These are phyloP conservation scores for Lateolabrax maculatus DNA, from an alignment of 2,797 vertebrate species.

Conservation along the genomic window DNA sequence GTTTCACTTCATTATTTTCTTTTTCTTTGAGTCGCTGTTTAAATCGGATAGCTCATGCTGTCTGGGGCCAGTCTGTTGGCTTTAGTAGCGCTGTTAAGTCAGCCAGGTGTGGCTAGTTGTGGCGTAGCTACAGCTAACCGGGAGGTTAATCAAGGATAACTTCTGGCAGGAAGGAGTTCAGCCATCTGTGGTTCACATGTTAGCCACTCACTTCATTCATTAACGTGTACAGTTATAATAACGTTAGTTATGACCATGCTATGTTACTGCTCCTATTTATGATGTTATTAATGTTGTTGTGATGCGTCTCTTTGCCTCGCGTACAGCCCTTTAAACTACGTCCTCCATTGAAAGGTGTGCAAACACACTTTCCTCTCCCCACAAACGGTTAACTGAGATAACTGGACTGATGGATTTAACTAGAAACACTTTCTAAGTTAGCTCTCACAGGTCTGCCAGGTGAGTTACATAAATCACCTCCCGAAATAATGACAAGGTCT, in stretches of 20 bases:
- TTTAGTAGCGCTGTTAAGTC: background rate
- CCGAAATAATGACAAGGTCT: no score
- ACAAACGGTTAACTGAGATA: background rate
- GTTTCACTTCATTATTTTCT: fast-evolving
- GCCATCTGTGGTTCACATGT: fast-evolving
- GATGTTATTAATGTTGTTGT: background rate
- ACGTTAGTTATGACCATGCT: no score
- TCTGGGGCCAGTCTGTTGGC: background rate
- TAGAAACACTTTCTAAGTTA: no score
- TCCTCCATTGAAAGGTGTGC: background rate
- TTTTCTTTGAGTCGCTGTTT: fast-evolving
- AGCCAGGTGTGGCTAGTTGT: background rate
- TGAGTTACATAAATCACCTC: background rate
- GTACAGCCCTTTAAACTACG: background rate
- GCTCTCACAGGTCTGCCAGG: background rate
- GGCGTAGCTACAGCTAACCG: background rate
- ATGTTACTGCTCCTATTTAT: fast-evolving
- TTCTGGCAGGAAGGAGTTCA: fast-evolving
- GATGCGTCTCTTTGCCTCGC: background rate
- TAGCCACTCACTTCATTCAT: fast-evolving
- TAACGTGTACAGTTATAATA: no score
- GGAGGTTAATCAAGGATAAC: constrained; percentile 26
- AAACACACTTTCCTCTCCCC: no score
- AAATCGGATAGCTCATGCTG: fast-evolving
- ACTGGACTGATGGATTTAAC: background rate